Evolutionary conservation across 2,797 vertebrate genomes (phyloP), one percentile per base, ranked within the genome.

Genomic region (Alectoris magna): DNA sequence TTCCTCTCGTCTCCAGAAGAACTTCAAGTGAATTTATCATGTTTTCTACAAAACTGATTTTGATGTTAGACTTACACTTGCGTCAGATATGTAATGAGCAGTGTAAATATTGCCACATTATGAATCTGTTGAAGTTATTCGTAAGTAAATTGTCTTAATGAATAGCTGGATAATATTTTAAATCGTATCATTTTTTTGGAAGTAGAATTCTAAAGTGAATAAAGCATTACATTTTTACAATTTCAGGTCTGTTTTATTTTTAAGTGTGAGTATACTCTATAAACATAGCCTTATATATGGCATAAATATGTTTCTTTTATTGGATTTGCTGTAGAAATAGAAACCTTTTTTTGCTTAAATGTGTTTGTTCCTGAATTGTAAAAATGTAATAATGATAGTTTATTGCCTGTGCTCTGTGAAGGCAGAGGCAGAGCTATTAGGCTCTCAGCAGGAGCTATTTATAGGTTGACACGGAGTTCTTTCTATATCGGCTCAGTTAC

Each of bases 401-500:
- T 98, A 97, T 97, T 96, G 93, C 96, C 91, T 96, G 77, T 96
- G 96, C 95, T 97, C 74, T 92, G 91, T 91, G 97, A 96, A 97
- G 86, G 96, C 97, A 94, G 80, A 97, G 71, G 94, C 94, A 97
- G 91, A 97, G 94, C 96, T 96, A 95, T 97, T 97, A 96, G 94
- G 93, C 83, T 96, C 84, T 93, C 92, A 96, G 96, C 95, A 95
- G 94, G 96, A 97, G 80, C 97, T 98, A 98, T 98, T 98, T 98
- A 97, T 98, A 97, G 91, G 92, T 96, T 96, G 96, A 97, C 97
- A 97, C 97, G 89, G 96, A 97, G 94, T 96, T 95, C 87, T 97
- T 97, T 98, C 97, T 97, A 88, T 98, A 96, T 97, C 19, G n/a
- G 94, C 95, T 90, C 96, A 91, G 96, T 95, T 97, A 91, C 93